These are phyloP conservation scores for Sternotherus odoratus DNA, from an alignment of 2,797 vertebrate species.

Conservation along the genomic window DNA sequence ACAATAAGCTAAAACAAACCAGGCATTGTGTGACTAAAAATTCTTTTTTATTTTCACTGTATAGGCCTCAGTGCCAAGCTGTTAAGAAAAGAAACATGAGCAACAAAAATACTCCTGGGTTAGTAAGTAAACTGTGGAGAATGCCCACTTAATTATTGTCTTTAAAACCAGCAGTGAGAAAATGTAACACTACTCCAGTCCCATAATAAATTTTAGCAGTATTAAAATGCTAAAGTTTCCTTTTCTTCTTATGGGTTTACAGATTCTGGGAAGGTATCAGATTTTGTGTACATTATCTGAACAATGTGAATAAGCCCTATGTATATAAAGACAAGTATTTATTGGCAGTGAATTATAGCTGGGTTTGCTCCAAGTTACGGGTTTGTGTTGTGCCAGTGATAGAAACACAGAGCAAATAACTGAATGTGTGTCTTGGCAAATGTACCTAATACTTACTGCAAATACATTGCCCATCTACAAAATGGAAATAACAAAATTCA, in stretches of 20 bases:
- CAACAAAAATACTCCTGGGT: conserved; percentile 58
- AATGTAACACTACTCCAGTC: conserved; percentile 69
- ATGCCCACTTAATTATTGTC: conserved; percentile 66
- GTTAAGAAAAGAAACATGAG: conserved; percentile 70
- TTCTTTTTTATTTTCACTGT: conserved; percentile 51
- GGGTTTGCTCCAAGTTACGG: conserved; percentile 49
- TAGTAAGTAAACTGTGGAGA: conserved; percentile 36
- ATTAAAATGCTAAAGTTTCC: conserved; percentile 69
- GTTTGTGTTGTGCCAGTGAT: conserved; percentile 30
- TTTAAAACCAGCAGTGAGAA: conserved; percentile 51
- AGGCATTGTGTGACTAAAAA: conserved; percentile 59
- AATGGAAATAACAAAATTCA: conserved; percentile 32
- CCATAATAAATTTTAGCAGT: conserved; percentile 58
- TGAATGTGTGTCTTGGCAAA: conserved; percentile 66
- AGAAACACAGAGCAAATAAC: conserved; percentile 53
- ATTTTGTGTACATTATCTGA: conserved; percentile 39
- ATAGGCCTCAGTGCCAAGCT: conserved; percentile 24
- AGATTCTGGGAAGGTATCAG: conserved; percentile 39
- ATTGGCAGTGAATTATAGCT: conserved; percentile 30
- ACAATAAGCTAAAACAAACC: conserved; percentile 51
- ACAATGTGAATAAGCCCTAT: conserved; percentile 27
- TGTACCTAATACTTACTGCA: conserved; percentile 39
- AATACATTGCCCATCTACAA: conserved; percentile 25
- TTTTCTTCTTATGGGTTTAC: conserved; percentile 45
- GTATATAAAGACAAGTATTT: conserved; percentile 43